Base-by-base conservation (phyloP, 2,797 vertebrate species). In the Poeciliopsis infans region DNA sequence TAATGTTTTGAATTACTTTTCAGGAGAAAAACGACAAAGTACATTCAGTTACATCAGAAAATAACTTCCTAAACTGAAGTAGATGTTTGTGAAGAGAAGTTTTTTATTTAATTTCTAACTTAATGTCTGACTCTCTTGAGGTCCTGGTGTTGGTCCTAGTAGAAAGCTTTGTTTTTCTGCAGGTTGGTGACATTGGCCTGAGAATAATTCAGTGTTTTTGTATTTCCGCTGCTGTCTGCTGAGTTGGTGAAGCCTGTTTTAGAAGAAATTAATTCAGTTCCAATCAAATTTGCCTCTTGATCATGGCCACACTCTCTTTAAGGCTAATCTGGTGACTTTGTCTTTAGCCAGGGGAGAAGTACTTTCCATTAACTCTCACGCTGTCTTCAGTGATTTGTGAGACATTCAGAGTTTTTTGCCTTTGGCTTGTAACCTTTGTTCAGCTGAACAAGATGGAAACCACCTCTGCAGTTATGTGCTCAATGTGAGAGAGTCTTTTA, bases 351-450 rank as follows among this genome's bases (percentile, higher is more conserved):
- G 13, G 36, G 39, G 23, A 15, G 33, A 78, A 55, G 5, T 12
- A 4, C 4, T 68, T 89, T 81, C 46, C 59, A 77, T 83, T 77
- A 79, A 85, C 79, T 88, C 57, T 76, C 57, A 74, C 3, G 0
- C 41, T 81, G 72, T 85, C 80, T 78, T 64, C 41, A 33, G 10
- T 82, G 74, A 88, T 90, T 87, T 86, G 83, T 80, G 46, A 81
- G 79, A 78, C 74, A 47, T 66, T 75, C 51, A 28, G 25, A 70
- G 41, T 47, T 74, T 78, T 66, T 69, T 75, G 70, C 73, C 74
- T 49, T 75, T 74, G 81, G 74, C 68, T 87, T 59, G 80, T 85
- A 83, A 84, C 75, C 59, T 77, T 75, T 36, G 75, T 57, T 75
- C 57, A 76, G 73, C 74, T 76, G 72, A 76, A 72, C 79, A 72